phyloP scores from a whole-genome alignment of 2,797 vertebrate species.

The Pelobates cultripes region DNA sequence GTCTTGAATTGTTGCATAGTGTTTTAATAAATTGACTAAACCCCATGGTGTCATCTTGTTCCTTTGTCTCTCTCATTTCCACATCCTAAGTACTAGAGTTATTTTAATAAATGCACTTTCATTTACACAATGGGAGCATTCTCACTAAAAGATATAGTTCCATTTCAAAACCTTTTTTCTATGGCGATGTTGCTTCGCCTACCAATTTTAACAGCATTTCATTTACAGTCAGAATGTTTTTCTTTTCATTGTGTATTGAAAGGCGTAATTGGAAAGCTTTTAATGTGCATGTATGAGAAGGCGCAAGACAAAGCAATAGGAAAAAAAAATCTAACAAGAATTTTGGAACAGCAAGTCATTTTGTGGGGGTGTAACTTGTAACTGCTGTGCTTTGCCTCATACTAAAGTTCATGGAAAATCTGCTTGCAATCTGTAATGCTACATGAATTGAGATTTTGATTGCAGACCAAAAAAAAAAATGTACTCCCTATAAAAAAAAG shows the following conservation, averaged over 20 bases:
- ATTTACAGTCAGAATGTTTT: conserved; percentile 52
- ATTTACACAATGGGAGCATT: conserved; percentile 51
- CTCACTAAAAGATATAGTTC: conserved; percentile 49
- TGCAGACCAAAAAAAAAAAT: conserved; percentile 3
- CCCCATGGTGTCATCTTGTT: conserved; percentile 41
- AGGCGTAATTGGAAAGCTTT: conserved; percentile 55
- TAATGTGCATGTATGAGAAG: conserved; percentile 36
- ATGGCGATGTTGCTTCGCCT: conserved; percentile 43
- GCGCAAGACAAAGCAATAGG: conserved; percentile 40
- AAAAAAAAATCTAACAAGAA: conserved; percentile 37
- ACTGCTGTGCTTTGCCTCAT: conserved; percentile 42
- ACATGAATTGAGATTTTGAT: conserved; percentile 25
- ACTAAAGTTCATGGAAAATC: conserved; percentile 20
- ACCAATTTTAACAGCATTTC: conserved; percentile 55
- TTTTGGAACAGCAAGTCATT: conserved; percentile 46
- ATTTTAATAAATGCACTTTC: conserved; percentile 53
- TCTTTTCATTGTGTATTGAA: conserved; percentile 50
- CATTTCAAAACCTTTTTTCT: conserved; percentile 48
- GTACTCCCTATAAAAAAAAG: conserved; percentile 4
- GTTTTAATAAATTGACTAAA: conserved; percentile 47
- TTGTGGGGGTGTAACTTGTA: conserved; percentile 46
- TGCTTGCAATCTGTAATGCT: conserved; percentile 18
- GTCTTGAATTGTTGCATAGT: conserved; percentile 33
- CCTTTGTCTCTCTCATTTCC: conserved; percentile 37
- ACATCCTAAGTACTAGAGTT: conserved; percentile 18